Evolutionary conservation across 2,797 vertebrate genomes (phyloP).

Genomic region (Notamacropus eugenii): DNA sequence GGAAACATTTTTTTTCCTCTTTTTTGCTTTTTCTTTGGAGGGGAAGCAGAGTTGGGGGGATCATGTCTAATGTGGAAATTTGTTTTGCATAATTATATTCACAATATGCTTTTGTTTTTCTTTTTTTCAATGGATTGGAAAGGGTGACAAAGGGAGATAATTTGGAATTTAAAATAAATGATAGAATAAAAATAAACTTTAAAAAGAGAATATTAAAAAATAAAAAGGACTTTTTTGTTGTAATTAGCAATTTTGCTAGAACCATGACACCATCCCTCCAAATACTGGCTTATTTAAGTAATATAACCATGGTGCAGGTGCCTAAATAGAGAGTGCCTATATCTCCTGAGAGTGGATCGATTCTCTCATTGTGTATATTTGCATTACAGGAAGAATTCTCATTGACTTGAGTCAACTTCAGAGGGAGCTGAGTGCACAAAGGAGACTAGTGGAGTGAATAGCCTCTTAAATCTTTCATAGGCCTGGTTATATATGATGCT

Average conservation of each 20-base stretch:
- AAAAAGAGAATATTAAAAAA: not conserved
- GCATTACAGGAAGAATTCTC: not conserved
- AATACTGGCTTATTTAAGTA: not conserved
- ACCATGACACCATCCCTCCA: not conserved
- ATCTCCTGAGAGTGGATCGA: not conserved
- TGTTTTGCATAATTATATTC: too few species aligned
- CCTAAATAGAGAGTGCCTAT: not conserved
- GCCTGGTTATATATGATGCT: not conserved
- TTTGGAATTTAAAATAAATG: not conserved
- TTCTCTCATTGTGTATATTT: not conserved
- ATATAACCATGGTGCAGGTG: not conserved
- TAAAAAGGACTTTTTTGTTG: not conserved
- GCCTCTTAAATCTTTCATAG: constrained; percentile 8
- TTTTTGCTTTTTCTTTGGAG: not conserved
- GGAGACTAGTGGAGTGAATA: constrained; percentile 14
- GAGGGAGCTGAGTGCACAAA: not conserved
- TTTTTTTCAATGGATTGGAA: not conserved
- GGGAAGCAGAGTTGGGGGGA: too few species aligned
- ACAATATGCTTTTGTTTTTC: not conserved
- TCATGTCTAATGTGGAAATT: too few species aligned
- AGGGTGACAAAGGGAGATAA: not conserved
- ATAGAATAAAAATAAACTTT: not conserved
- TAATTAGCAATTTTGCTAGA: not conserved
- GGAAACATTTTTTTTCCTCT: not conserved
- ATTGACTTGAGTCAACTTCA: not conserved